Conservation (phyloP, 2,797 vertebrate species). For the Peromyscus melanophrys region DNA sequence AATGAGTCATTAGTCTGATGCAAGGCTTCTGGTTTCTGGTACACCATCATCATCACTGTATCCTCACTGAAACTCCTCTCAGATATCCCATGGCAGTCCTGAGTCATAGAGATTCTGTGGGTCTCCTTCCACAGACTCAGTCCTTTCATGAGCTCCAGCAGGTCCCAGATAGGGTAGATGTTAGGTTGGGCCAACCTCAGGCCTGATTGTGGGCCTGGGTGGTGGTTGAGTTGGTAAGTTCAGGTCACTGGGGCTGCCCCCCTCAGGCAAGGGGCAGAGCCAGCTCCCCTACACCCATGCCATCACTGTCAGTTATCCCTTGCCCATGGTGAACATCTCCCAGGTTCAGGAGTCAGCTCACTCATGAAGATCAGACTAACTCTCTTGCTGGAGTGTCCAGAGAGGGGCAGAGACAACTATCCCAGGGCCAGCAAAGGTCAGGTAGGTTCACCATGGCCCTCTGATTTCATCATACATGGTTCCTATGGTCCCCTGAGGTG, state of each 20-base stretch:
- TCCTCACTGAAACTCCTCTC: too few relatives aligned
- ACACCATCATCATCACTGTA: neutral
- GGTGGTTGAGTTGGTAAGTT: too few relatives aligned
- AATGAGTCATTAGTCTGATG: neutral
- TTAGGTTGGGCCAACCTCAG: too few relatives aligned
- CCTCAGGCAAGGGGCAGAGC: neutral
- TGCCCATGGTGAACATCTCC: neutral
- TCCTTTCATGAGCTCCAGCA: too few relatives aligned
- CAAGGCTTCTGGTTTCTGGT: neutral
- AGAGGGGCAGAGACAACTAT: neutral
- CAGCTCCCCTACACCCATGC: neutral
- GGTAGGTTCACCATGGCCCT: neutral
- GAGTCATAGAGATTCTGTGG: neutral
- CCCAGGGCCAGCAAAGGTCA: neutral
- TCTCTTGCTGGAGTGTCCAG: neutral
- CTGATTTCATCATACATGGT: neutral
- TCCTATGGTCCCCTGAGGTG: neutral
- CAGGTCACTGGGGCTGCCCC: too few relatives aligned
- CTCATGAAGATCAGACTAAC: neutral
- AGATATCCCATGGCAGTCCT: neutral
- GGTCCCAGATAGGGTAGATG: too few relatives aligned
- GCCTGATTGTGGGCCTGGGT: too few relatives aligned
- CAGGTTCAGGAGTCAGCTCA: neutral
- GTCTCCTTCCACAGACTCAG: neutral
- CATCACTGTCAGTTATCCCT: neutral